These are phyloP conservation scores for Conopomorpha cramerella DNA, from an alignment of 1,140 invertebrate species.

Conservation along the genomic window DNA sequence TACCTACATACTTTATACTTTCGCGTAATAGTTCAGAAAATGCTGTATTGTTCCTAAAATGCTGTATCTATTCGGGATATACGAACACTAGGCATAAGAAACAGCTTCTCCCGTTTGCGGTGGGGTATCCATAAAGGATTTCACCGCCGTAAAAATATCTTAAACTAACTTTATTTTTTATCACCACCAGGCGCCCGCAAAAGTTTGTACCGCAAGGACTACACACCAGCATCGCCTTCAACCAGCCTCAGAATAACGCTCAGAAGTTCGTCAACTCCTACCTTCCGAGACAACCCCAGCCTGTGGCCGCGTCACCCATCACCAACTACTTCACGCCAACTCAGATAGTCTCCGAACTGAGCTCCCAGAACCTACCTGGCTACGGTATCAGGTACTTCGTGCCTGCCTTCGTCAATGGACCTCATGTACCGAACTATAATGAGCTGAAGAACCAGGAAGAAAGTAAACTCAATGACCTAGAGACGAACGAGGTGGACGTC, in stretches of 20 bases:
- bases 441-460: constrained; percentile 28
- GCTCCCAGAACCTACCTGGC: constrained; percentile 37
- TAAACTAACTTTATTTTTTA: too few relatives aligned
- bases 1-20: too few relatives aligned
- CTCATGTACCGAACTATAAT: constrained; percentile 11
- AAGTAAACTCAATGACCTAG: constrained; percentile 31
- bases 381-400: constrained; percentile 39
- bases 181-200: constrained; percentile 44
- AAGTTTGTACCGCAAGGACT: constrained; percentile 37
- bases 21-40: too few relatives aligned
- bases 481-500: constrained; percentile 22
- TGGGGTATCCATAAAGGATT: too few relatives aligned
- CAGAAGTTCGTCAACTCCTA: constrained; percentile 47
- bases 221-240: constrained; percentile 44
- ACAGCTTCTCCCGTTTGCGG: too few relatives aligned
- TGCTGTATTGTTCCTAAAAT: too few relatives aligned
- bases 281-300: constrained; percentile 19
- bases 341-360: constrained; percentile 18
- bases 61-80: too few relatives aligned
- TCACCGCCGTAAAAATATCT: too few relatives aligned
- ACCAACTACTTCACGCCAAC: constrained; percentile 23
- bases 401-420: constrained; percentile 24
- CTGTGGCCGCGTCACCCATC: constrained; percentile 16
- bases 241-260: constrained; percentile 20
- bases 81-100: too few relatives aligned